Percentiles rank a stretch among this genome's conserved stretches.
Evolutionary conservation across 1,140 invertebrate species (phyloP).

Genomic region (Megalopta genalis): DNA sequence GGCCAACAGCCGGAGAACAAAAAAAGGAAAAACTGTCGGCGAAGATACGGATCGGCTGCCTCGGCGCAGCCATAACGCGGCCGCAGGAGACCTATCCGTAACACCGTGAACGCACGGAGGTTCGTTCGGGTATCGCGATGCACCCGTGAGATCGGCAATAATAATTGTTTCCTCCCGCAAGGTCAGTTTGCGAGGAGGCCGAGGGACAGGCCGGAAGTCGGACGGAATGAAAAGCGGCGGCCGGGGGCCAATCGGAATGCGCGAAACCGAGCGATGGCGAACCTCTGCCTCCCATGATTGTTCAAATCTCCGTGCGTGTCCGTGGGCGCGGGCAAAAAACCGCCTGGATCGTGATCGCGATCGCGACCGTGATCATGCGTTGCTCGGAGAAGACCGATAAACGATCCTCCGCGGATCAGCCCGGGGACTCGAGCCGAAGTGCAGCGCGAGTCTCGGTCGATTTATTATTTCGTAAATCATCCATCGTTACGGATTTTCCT

Average conservation of each 20-base stretch:
- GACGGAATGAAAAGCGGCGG: conserved; percentile 56
- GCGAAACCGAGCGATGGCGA: conserved; percentile 32
- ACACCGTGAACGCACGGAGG: conserved; percentile 22
- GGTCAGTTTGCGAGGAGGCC: conserved; percentile 49
- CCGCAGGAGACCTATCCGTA: background rate
- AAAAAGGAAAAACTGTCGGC: background rate
- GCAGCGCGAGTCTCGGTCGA: too few relatives aligned
- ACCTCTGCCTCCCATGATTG: conserved; percentile 1
- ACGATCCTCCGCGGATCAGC: too few relatives aligned
- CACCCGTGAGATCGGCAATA: conserved; percentile 54
- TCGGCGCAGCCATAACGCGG: too few relatives aligned
- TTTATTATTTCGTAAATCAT: too few relatives aligned
- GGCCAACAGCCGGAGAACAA: background rate
- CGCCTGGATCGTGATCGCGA: background rate
- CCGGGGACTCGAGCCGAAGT: too few relatives aligned
- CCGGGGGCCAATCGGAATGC: conserved; percentile 54
- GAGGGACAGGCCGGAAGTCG: conserved; percentile 50
- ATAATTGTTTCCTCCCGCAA: conserved; percentile 58
- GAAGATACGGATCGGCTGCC: conserved; percentile 28
- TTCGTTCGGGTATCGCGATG: conserved; percentile 49
- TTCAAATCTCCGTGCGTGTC: background rate
- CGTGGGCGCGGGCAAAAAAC: background rate
- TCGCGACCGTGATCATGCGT: too few relatives aligned
- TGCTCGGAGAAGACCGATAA: too few relatives aligned
- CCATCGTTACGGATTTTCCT: too few relatives aligned